Base-by-base conservation (phyloP, 1,140 invertebrate genomes). In the Coptotermes formosanus region DNA sequence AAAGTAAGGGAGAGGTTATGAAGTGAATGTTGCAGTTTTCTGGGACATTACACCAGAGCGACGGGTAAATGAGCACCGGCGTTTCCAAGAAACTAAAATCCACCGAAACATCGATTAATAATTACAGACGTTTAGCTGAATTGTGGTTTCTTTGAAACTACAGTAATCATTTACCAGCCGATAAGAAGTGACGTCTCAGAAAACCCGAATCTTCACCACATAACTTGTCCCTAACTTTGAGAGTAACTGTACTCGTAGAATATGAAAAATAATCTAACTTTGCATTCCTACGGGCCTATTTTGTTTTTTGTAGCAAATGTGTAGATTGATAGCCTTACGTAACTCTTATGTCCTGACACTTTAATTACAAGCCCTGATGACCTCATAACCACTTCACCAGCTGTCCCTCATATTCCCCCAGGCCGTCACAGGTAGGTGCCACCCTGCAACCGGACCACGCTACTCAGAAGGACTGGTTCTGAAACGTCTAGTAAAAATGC, bases 381-480 rank as follows among this genome's bases (percentile, higher is more conserved):
- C 64, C 64, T 75, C 59, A 30, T 75, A 75, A 75, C 64, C 64
- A 25, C 64, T 75, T 75, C 64, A 75, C 25, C 64, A 75, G 64
- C 64, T 75, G 64, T 30, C 25, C 64, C 64, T 75, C 64, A 75
- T 75, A 75, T 14, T 25, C 64, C 64, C 14, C n/a, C 64, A 75
- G n/a, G 64, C 64, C n/a, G 9, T 6, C 30, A n/a, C 64, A 75
- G 64, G 64, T 75, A 75, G 64, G 64, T 25, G 25, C 25, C 9
- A 30, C n/a, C n/a, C 4, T 30, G 64, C n/a, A 75, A 75, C 64
- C 25, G n/a, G 64, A 30, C 25, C 9, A 14, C n/a, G 25, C n/a
- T 11, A n/a, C 25, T 75, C 25, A 75, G 25, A 69, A 2, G 25
- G 25, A n/a, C 8, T 75, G n/a, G 8, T 8, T 6, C 64, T 30